Evolutionary conservation across 2,113 vertebrate species (phyloP), one percentile per base, ranked within the genome.

Genomic region (Lepidothrix coronata): DNA sequence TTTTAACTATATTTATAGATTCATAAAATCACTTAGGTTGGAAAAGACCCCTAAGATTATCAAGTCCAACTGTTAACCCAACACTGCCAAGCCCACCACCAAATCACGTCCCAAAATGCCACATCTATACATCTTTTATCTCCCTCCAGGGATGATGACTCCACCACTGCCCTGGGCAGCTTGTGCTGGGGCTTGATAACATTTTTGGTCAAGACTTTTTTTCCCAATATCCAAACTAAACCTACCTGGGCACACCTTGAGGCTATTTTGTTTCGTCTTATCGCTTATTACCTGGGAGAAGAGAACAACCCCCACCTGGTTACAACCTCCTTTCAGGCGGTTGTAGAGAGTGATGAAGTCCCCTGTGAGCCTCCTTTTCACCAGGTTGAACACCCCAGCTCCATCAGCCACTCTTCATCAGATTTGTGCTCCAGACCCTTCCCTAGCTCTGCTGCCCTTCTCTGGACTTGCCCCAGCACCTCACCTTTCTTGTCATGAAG

Each of bases 241-340:
- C 33, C 14, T n/a, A 24, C 54, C 4, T 11, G 18, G 58, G 7
- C 0, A 2, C 6, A 77, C 20, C 23, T 8, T 49, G 25, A 55
- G 5, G 44, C 9, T 6, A 16, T 43, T 49, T 67, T 9, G 16
- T 66, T 70, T 78, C 7, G 16, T 43, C 31, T 20, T 25, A 10
- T 11, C 30, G 10, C 52, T 30, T 41, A 24, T 48, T 61, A 19
- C 24, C 4, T 22, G 35, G 5, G 8, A 37, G 52, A 33, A 78
- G 16, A 33, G n/a, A 66, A 16, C 5, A 14, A 43, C 2, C 1
- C 8, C 11, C 5, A n/a, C 7, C 11, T 12, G 11, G 39, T 30
- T 62, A 48, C 20, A 55, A 5, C 2, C 17, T 43, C 35, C 41
- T 63, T 43, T 49, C 25, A 52, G 46, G 9, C 12, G 35, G 22